Evolutionary conservation across 2,888 invertebrate genomes (phyloP).

Genomic region (Pristionchus maxplancki): DNA sequence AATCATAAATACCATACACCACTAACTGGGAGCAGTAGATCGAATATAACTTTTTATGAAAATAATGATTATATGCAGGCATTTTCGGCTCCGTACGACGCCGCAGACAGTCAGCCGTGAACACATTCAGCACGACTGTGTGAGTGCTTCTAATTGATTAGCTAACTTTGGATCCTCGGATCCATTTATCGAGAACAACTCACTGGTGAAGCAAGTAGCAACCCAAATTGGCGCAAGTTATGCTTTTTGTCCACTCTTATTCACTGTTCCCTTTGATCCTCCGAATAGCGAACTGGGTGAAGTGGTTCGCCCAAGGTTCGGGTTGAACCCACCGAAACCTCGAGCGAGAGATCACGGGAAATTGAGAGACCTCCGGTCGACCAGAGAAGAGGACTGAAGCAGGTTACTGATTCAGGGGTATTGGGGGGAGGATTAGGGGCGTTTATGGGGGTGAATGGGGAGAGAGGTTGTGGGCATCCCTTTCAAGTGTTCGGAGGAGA

Average conservation of each 20-base stretch:
- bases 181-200: too few relatives aligned
- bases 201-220: neutral
- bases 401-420: neutral
- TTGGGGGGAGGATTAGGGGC: neutral
- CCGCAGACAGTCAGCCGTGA: neutral
- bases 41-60: too few relatives aligned
- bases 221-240: neutral
- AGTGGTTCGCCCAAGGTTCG: neutral
- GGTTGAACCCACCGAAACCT: neutral
- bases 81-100: neutral
- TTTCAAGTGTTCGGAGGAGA: neutral
- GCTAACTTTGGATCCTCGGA: neutral
- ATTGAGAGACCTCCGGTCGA: neutral
- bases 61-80: neutral
- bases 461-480: neutral
- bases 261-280: constrained; percentile 12
- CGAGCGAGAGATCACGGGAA: neutral
- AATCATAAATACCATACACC: too few relatives aligned
- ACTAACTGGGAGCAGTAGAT: too few relatives aligned
- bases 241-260: neutral
- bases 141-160: neutral
- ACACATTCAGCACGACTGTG: constrained; percentile 40
- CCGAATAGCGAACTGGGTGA: neutral
- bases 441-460: constrained; percentile 1
- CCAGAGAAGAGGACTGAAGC: neutral